Conservation (phyloP, 2,113 vertebrate genomes). For the Proteles cristata region DNA sequence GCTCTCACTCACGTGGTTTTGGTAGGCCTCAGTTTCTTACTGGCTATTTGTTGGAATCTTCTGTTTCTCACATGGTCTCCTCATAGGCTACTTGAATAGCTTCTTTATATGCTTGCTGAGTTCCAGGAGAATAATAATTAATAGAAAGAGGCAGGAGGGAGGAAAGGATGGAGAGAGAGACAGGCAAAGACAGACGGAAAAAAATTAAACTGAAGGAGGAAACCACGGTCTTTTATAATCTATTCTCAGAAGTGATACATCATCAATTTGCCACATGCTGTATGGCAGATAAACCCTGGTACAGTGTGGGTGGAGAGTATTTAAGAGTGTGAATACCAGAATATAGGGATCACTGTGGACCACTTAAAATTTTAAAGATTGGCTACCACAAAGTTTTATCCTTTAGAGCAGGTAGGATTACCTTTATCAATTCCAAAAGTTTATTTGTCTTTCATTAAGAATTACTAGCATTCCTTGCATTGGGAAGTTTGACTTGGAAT, state of each 20-base stretch:
- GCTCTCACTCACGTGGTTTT: not conserved
- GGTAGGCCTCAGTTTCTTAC: not conserved
- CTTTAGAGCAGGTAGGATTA: not conserved
- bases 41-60: not conserved
- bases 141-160: not conserved
- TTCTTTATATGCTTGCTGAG: not conserved
- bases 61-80: not conserved
- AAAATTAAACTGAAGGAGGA: not conserved
- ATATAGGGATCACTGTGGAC: not conserved
- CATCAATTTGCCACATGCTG: not conserved
- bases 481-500: not conserved
- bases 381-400: not conserved
- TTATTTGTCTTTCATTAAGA: not conserved
- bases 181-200: no score
- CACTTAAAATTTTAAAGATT: not conserved
- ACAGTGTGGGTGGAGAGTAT: not conserved
- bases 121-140: not conserved
- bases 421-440: not conserved
- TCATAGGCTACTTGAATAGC: not conserved
- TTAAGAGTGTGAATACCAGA: not conserved
- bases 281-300: not conserved
- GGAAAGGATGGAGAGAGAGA: not conserved
- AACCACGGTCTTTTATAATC: not conserved
- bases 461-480: not conserved
- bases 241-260: accelerated